Evolutionary conservation across 2,797 vertebrate species (phyloP).

Genomic region (Alca torda): DNA sequence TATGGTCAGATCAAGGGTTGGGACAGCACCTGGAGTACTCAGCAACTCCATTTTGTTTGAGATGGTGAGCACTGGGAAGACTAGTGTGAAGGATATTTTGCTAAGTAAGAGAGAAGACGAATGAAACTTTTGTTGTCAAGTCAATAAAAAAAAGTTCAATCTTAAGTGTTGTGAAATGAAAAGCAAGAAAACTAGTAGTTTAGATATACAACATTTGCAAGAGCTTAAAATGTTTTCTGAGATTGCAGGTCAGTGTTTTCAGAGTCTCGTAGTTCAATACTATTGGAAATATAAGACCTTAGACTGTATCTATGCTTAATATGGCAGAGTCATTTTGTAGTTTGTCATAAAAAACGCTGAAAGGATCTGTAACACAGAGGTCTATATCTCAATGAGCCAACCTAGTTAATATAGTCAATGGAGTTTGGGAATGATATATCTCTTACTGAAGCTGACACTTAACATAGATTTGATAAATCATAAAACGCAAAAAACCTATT

Average conservation of each 20-base stretch:
- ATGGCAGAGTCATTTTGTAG: background rate
- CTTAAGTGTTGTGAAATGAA: background rate
- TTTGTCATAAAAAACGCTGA: background rate
- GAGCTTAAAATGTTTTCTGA: background rate
- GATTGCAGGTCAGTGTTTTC: background rate
- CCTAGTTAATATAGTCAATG: background rate
- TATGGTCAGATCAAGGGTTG: background rate
- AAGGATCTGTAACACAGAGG: background rate
- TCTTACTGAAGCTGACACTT: background rate
- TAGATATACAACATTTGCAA: background rate
- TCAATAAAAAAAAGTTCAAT: background rate
- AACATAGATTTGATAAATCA: background rate
- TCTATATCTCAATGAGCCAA: background rate
- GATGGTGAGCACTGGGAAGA: background rate
- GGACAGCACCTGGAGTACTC: background rate
- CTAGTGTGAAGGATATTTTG: background rate
- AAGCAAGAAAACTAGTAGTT: background rate
- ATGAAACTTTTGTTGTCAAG: background rate
- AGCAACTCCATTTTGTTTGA: background rate
- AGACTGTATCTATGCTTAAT: background rate
- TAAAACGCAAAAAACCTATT: background rate
- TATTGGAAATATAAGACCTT: background rate
- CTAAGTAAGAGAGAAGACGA: background rate
- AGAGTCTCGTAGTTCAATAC: background rate
- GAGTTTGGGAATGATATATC: background rate